A percentile compares a stretch with the other conserved stretches of the same genome.
Conservation (phyloP, 1,140 invertebrate genomes). For the Heterodera schachtii region DNA sequence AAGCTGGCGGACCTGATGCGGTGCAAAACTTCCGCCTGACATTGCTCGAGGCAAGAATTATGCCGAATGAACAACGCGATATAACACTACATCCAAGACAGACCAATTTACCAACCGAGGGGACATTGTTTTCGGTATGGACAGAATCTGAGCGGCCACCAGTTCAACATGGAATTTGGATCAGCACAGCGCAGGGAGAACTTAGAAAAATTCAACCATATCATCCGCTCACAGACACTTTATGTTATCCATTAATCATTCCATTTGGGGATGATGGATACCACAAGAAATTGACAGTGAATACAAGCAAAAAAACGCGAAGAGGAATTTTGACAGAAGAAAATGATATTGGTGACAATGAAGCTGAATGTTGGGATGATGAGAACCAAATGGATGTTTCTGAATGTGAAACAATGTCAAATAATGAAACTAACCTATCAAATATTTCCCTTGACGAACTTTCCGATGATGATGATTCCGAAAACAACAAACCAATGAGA, state of each 20-base stretch:
- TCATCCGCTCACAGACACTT: not conserved
- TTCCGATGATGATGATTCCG: not conserved
- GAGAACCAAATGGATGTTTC: not conserved
- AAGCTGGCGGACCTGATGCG: not conserved
- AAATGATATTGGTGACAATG: not conserved
- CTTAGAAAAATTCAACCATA: not conserved
- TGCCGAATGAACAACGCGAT: not conserved
- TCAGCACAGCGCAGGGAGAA: not conserved
- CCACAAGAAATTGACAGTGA: not conserved
- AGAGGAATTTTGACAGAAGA: not conserved
- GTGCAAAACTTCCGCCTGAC: not conserved
- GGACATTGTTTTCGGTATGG: not conserved
- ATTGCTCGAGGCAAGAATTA: not conserved
- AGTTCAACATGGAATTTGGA: not conserved
- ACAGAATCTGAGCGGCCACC: conserved; percentile 15
- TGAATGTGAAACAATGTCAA: not conserved
- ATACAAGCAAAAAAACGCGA: not conserved
- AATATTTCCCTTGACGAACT: fast-evolving
- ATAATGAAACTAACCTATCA: not conserved
- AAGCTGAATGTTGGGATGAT: not conserved
- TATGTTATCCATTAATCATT: conserved; percentile 7
- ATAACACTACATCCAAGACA: not conserved
- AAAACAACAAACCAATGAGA: not conserved
- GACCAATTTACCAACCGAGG: conserved; percentile 4
- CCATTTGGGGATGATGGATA: conserved; percentile 5